These are phyloP conservation scores for Myripristis jacobus DNA, from an alignment of 2,797 vertebrate species.

Conservation along the genomic window DNA sequence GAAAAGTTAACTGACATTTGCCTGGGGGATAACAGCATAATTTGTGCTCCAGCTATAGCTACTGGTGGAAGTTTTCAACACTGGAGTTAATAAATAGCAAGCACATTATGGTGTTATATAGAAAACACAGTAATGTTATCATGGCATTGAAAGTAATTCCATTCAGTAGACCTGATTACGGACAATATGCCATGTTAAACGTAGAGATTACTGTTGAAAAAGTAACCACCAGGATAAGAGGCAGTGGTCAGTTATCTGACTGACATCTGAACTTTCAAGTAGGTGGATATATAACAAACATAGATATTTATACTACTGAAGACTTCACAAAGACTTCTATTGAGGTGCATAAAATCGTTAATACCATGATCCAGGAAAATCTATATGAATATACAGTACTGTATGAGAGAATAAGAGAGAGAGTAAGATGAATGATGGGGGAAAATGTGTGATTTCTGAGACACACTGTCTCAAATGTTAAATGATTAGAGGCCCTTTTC, in stretches of 20 bases:
- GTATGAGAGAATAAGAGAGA: no score
- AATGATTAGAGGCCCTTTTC: background rate
- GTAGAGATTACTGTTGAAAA: background rate
- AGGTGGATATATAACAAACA: background rate
- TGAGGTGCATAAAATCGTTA: background rate
- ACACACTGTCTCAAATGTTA: background rate
- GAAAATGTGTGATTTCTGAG: background rate
- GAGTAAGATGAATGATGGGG: no score
- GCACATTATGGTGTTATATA: conserved; percentile 7
- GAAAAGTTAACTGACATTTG: conserved; percentile 31
- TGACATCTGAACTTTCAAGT: background rate
- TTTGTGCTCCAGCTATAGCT: conserved; percentile 31
- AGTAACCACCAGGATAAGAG: conserved; percentile 4
- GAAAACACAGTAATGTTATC: conserved; percentile 27
- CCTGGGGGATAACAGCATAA: conserved; percentile 25
- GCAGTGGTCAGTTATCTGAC: background rate
- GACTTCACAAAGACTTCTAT: no score
- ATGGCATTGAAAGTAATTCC: background rate
- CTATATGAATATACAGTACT: background rate
- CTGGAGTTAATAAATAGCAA: conserved; percentile 32
- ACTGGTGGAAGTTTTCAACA: conserved; percentile 23
- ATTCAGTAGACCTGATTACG: conserved; percentile 4
- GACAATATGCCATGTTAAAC: background rate
- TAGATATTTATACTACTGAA: background rate
- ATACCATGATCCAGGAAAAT: background rate